Percentiles rank a stretch among this genome's conserved stretches.
Evolutionary conservation across 1,140 invertebrate species (phyloP).

Genomic region (Drosophila kohkoa): DNA sequence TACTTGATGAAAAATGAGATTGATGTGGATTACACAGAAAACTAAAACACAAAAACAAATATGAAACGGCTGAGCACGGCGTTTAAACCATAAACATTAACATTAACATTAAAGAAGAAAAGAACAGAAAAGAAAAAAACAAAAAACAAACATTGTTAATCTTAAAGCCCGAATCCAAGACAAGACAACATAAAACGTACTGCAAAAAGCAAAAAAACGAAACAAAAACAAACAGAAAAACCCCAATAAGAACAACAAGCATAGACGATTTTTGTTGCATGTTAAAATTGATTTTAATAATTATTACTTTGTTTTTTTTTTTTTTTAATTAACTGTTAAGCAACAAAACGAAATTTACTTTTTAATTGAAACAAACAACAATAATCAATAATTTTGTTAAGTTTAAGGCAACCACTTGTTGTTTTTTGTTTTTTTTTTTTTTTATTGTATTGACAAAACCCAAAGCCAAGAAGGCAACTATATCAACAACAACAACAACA

Average conservation of each 20-base stretch:
- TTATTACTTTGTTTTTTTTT: slow-evolving; percentile 15
- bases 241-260: slow-evolving; percentile 26
- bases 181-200: slow-evolving; percentile 32
- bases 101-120: slow-evolving; percentile 24
- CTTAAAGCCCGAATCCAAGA: slow-evolving; percentile 30
- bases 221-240: slow-evolving; percentile 10
- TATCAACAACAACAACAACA: slow-evolving; percentile 34
- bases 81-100: slow-evolving; percentile 35
- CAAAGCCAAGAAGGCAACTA: slow-evolving; percentile 41
- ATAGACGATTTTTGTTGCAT: slow-evolving; percentile 70
- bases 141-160: slow-evolving; percentile 35
- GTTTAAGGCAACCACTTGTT: slow-evolving; percentile 37
- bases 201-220: slow-evolving; percentile 38
- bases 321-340: slow-evolving; percentile 28
- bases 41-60: slow-evolving; percentile 29
- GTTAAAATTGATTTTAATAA: slow-evolving; percentile 45
- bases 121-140: neutral
- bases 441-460: slow-evolving; percentile 69
- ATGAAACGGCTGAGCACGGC: slow-evolving; percentile 21
- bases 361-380: slow-evolving; percentile 22
- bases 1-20: slow-evolving; percentile 74
- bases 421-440: slow-evolving; percentile 17
- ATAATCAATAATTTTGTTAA: slow-evolving; percentile 25
- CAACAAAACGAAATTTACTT: slow-evolving; percentile 30
- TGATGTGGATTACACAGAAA: slow-evolving; percentile 74